Evolutionary conservation across 2,888 invertebrate genomes (phyloP), one percentile per base, ranked within the genome.

Genomic region (Hypomecis punctinalis): DNA sequence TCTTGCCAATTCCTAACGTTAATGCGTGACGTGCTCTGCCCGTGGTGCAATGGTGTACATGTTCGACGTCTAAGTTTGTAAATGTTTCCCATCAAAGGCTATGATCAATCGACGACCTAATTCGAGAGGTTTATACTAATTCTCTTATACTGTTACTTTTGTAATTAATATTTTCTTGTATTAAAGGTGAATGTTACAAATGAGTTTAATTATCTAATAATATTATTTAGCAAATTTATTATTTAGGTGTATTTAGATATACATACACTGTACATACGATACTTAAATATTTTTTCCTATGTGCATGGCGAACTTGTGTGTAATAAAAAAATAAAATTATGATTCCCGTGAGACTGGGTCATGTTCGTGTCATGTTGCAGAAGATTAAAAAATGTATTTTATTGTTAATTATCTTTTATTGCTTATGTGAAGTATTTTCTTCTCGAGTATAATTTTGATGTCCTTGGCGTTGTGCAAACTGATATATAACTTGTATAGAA

Each of bases 161-260:
- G 76, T 82, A 80, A 77, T 76, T 51, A 78, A 76, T 76, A 47
- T 79, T 79, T 79, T 76, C 71, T 48, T 54, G 45, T 81, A 81
- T 81, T 83, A 81, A 84, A 85, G 82, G 83, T 89, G 83, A 84
- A 88, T 84, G 82, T 85, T 83, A 79, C 80, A 84, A 84, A 86
- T 88, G 81, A 82, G 80, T 86, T 85, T 76, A 69, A 77, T 67
- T 77, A 70, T 77, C 66, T 71, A 81, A 79, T 56, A 49, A 3
- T 78, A 78, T 83, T 78, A 78, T 85, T 86, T 88, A 88, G 89
- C 79, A 74, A 85, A 85, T 86, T 76, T 83, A 81, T 82, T 79
- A 79, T 82, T 82, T 79, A 80, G 79, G 83, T 86, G 82, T 79
- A 79, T 82, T 82, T 79, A 80, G 79, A 82, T 86, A 81, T 82